Conservation (phyloP, 2,888 invertebrate genomes). For the Agrochola lota region DNA sequence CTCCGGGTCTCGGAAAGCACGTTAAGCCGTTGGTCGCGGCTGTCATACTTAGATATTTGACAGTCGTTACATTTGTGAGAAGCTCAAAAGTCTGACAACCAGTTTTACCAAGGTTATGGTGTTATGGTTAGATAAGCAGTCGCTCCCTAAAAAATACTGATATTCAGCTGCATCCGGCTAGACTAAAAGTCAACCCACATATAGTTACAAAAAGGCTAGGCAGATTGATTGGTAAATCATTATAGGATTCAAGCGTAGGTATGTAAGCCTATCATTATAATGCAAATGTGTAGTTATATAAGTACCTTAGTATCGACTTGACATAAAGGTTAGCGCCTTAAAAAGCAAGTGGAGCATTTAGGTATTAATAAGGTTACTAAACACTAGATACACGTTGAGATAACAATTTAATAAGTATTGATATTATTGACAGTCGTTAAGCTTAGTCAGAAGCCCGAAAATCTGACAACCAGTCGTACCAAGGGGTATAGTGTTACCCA, state of each 20-base stretch:
- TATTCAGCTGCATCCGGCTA: neutral
- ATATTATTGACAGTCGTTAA: too few relatives aligned
- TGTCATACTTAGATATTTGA: neutral
- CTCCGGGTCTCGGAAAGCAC: neutral
- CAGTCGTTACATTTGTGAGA: neutral
- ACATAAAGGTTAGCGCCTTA: slow-evolving; percentile 1
- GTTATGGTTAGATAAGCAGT: too few relatives aligned
- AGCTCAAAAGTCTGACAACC: neutral
- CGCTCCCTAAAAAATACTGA: too few relatives aligned
- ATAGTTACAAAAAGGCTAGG: neutral
- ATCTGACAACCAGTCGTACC: too few relatives aligned
- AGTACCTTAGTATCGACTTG: neutral
- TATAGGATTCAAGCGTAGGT: neutral
- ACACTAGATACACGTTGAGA: neutral
- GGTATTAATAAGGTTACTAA: neutral
- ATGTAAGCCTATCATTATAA: neutral
- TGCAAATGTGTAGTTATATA: neutral
- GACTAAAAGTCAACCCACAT: neutral
- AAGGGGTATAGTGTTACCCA: too few relatives aligned
- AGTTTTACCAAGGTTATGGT: too few relatives aligned
- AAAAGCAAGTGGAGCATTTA: neutral
- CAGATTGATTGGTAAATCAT: neutral
- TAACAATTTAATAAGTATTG: slow-evolving; percentile 1
- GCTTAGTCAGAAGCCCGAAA: too few relatives aligned
- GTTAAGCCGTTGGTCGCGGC: neutral